Base-by-base conservation (phyloP, 2,888 invertebrate genomes). In the Stegana nigrithorax region DNA sequence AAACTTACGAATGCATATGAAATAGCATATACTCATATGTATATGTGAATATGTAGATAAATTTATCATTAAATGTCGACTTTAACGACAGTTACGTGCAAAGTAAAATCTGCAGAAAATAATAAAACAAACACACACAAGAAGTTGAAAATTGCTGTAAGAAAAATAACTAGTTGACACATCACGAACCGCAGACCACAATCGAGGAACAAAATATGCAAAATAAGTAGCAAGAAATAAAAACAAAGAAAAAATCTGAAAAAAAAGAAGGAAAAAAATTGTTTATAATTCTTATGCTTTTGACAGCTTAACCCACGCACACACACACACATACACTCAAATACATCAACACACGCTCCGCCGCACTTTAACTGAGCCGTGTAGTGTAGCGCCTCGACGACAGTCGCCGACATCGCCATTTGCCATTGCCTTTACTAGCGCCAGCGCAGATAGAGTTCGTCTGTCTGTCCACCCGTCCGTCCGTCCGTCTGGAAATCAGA, bases 231-330 rank as follows among this genome's bases (percentile, higher is more conserved):
- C 26, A 26, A 50, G 17, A 26, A 26, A n/a, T 3, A 17, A 51
- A 44, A 36, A 26, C 27, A 14, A 36, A 47, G 44, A 64, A 47
- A 59, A 59, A 10, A 8, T 47, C 58, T 44, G 32, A 36, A 50
- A 29, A 62, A 56, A 61, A 68, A 57, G 66, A 62, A 67, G 62
- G 26, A 47, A 29, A 32, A 26, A 59, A 4, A 59, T 44, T 39
- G 17, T 39, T 14, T n/a, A 76, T 76, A 76, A 76, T 70, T 76
- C 80, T 76, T 75, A 75, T 70, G 73, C 65, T 70, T 73, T 75
- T 76, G 78, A 79, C 78, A 76, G 75, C 80, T 76, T 73, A 77
- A 53, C 75, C 75, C 80, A 76, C 75, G 75, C 75, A 68, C 45
- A n/a, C n/a, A n/a, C n/a, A n/a, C n/a, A n/a, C n/a, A n/a, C n/a